Percentiles rank a stretch among this genome's conserved stretches.
phyloP scores from a whole-genome alignment of 2,113 vertebrate species.

The Acrocephalus kingi region DNA sequence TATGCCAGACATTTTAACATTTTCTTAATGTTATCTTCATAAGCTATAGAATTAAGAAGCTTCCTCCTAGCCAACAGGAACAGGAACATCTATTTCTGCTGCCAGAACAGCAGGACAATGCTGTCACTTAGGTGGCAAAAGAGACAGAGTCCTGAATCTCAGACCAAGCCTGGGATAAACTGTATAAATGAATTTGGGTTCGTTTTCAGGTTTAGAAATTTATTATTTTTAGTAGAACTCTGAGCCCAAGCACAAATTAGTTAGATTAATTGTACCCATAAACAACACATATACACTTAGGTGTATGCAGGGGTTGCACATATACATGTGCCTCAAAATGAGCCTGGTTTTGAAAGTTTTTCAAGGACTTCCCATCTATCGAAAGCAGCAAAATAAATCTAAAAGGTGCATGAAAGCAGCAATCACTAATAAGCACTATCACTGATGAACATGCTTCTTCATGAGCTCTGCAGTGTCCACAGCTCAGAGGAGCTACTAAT shows the following conservation, averaged over 20 bases:
- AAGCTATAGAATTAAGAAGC: background rate
- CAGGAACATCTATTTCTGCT: background rate
- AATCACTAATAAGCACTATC: background rate
- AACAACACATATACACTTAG: background rate
- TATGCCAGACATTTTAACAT: background rate
- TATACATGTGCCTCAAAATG: accelerated
- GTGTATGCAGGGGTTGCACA: background rate
- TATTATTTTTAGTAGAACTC: background rate
- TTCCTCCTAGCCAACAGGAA: background rate
- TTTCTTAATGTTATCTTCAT: background rate
- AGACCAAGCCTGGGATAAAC: background rate
- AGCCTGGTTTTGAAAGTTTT: accelerated
- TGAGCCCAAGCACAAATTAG: background rate
- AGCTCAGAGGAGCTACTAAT: slow-evolving; percentile 52
- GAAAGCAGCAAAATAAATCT: background rate
- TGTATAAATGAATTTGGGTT: background rate
- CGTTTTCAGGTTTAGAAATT: background rate
- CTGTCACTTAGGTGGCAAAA: background rate
- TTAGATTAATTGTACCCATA: background rate
- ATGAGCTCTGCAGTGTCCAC: slow-evolving; percentile 17
- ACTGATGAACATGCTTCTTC: background rate
- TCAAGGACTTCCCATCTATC: background rate
- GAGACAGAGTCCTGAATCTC: background rate
- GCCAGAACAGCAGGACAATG: background rate
- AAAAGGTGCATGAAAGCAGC: background rate